Evolutionary conservation across 2,888 invertebrate genomes (phyloP), one percentile per base, ranked within the genome.

Genomic region (Syrista parreyssii): DNA sequence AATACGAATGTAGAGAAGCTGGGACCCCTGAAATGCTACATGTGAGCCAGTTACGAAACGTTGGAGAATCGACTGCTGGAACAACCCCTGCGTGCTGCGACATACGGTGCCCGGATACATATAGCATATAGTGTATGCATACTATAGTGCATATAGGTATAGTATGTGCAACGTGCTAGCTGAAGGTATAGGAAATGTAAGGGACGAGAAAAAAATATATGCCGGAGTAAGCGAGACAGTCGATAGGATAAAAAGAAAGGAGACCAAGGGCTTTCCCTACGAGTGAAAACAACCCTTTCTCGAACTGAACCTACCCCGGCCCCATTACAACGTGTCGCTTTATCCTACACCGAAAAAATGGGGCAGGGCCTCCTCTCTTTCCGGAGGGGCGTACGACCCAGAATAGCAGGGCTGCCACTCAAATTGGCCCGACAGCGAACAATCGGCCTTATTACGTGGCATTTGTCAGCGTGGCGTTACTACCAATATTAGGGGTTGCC

Each of bases 391-490:
- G 71, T 31, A 33, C 71, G 74, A 84, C 83, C 85, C 85, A 82
- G 89, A 91, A 90, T 91, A 88, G 86, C 89, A 86, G 84, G 88
- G 86, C 87, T 90, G 90, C 88, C 89, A 88, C 89, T 90, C 90
- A 90, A 91, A 91, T 91, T 91, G 91, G 91, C 91, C 90, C 86
- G 88, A 85, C 89, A 87, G 82, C 88, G 91, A 89, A 91, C 90
- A 91, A 90, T 91, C 89, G 88, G 89, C 85, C 89, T 90, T 90
- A 91, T 91, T 91, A 91, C 89, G 84, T 82, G 86, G 87, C 88
- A 88, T 84, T 90, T 89, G 89, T 89, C 90, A 85, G 87, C 85
- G 82, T 81, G 83, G 84, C 83, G 84, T 84, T 82, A 68, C 75
- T 15, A 74, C 30, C 33, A 55, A 55, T 55, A 55, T 55, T 55